These are phyloP conservation scores for Syrrhaptes paradoxus DNA, from an alignment of 2,113 vertebrate species.

Conservation along the genomic window DNA sequence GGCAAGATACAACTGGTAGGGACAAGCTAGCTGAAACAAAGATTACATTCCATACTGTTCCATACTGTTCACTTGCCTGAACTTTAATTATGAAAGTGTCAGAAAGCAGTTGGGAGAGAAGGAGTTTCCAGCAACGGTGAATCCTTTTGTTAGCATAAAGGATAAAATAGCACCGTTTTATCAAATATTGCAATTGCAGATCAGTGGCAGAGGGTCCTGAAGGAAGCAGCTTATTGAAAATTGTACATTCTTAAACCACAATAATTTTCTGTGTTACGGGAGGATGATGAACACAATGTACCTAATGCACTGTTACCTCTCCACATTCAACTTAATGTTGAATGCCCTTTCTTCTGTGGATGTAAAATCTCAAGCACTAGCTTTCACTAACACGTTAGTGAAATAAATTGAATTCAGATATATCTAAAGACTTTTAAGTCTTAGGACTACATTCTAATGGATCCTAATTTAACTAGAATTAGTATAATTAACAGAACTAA, in stretches of 20 bases:
- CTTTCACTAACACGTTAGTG: background rate
- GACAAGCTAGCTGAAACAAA: background rate
- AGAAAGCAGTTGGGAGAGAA: background rate
- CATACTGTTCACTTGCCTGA: background rate
- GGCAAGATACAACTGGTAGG: background rate
- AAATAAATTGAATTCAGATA: background rate
- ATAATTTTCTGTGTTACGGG: background rate
- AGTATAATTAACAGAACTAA: background rate
- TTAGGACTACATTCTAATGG: background rate
- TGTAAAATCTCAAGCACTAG: background rate
- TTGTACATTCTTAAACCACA: background rate
- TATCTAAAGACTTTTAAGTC: background rate
- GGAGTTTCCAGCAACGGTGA: background rate
- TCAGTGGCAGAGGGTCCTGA: background rate
- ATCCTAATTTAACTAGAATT: background rate
- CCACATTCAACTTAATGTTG: background rate
- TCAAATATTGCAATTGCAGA: background rate
- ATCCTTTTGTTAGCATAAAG: background rate
- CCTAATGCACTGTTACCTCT: background rate
- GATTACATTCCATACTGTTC: background rate
- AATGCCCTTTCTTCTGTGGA: background rate
- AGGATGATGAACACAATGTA: background rate
- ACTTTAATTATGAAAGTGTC: background rate
- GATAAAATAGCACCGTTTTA: background rate
- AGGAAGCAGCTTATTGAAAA: background rate